phyloP scores from a whole-genome alignment of 2,888 invertebrate genomes.

The Lucinisca nassula region DNA sequence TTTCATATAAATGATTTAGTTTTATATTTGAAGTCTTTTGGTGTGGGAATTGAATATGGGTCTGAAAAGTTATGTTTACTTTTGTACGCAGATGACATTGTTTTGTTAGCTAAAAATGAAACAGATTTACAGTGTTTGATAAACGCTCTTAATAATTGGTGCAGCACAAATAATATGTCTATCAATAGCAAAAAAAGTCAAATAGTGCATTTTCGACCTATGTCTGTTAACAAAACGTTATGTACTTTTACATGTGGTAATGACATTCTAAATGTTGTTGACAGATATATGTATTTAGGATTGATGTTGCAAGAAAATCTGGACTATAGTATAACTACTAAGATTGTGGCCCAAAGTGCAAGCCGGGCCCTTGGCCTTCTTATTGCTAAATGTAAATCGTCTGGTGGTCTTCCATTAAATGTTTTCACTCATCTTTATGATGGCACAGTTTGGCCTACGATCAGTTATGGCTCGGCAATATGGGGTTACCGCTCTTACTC shows the following conservation, averaged over 20 bases:
- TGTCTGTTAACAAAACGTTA: background rate
- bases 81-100: constrained; percentile 38
- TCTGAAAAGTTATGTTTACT: constrained; percentile 30
- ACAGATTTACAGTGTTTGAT: constrained; percentile 34
- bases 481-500: background rate
- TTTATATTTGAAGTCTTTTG: background rate
- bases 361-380: constrained; percentile 24
- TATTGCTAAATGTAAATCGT: background rate
- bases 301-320: constrained; percentile 21
- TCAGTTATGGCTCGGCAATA: constrained; percentile 26
- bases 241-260: constrained; percentile 27
- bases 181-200: constrained; percentile 40
- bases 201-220: constrained; percentile 39
- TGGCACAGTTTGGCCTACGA: background rate
- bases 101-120: constrained; percentile 35
- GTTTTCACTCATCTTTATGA: constrained; percentile 23
- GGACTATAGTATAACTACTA: constrained; percentile 32
- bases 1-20: constrained; percentile 30
- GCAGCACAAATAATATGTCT: background rate
- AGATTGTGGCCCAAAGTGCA: constrained; percentile 8
- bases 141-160: constrained; percentile 36
- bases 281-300: constrained; percentile 41
- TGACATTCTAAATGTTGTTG: background rate
- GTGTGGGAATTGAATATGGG: constrained; percentile 12
- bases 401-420: constrained; percentile 15